These are phyloP conservation scores for Anguilla marmorata DNA, from an alignment of 2,797 vertebrate genomes.

Conservation along the genomic window DNA sequence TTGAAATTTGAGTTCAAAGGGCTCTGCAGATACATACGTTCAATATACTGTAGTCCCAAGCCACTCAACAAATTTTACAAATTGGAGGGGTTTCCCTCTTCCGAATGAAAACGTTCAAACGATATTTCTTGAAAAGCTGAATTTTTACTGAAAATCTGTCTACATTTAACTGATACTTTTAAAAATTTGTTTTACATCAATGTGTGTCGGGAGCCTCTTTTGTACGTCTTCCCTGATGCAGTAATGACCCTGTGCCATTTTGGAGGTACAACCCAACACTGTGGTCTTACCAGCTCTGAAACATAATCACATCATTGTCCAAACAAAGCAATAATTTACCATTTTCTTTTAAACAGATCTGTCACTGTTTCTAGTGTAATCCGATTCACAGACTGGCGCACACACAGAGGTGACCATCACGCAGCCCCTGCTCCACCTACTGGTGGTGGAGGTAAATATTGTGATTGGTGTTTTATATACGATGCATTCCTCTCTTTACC, in stretches of 20 bases:
- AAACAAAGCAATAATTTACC: not conserved
- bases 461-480: not conserved
- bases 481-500: constrained; percentile 36
- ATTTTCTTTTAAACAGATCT: not conserved
- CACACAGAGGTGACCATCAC: not conserved
- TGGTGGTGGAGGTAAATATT: not conserved
- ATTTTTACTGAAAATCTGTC: not conserved
- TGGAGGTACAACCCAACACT: not conserved
- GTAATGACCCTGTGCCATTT: not conserved
- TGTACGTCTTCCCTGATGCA: not conserved
- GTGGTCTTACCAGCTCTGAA: not conserved
- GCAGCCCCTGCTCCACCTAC: not conserved
- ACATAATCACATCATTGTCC: not conserved
- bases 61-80: not conserved
- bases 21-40: not conserved
- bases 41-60: not conserved
- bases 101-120: not conserved
- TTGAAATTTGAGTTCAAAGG: not conserved
- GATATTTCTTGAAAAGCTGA: not conserved
- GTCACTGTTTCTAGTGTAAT: not conserved
- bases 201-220: not conserved
- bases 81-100: not conserved
- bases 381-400: not conserved
- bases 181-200: not conserved
- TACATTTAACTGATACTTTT: not conserved